Percentiles rank a stretch among this genome's conserved stretches.
These are phyloP conservation scores for Pangasius sanitwongsei DNA, from an alignment of 2,797 vertebrate species.

Conservation along the genomic window DNA sequence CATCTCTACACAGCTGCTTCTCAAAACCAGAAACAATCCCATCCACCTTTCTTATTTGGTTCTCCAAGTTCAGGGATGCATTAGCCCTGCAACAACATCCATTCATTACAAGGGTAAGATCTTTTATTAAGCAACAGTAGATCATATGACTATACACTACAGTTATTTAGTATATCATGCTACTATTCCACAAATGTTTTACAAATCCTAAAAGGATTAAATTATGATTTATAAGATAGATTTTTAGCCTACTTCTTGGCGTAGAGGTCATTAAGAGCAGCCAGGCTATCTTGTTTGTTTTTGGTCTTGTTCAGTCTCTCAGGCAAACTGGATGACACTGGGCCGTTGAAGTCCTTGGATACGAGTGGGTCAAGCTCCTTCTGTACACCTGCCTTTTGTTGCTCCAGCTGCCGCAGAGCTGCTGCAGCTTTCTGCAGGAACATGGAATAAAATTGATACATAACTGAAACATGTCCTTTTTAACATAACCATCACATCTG, in stretches of 20 bases:
- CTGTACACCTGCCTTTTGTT: slow-evolving; percentile 79
- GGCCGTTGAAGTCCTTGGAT: slow-evolving; percentile 69
- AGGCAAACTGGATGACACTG: slow-evolving; percentile 78
- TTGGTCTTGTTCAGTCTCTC: slow-evolving; percentile 79
- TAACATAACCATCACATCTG: neutral
- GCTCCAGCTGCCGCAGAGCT: slow-evolving; percentile 77
- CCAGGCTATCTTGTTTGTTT: slow-evolving; percentile 82
- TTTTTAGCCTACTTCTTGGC: slow-evolving; percentile 80
- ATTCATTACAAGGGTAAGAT: neutral
- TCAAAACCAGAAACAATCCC: slow-evolving; percentile 84
- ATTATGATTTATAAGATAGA: neutral
- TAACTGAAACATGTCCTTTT: neutral
- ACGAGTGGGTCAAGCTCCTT: slow-evolving; percentile 80
- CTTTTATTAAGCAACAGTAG: neutral
- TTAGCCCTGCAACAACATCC: slow-evolving; percentile 76
- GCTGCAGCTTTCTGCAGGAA: slow-evolving; percentile 69
- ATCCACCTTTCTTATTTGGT: slow-evolving; percentile 85
- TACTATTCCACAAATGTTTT: neutral
- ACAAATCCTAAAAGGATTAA: neutral
- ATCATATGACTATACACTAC: neutral
- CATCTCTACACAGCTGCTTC: slow-evolving; percentile 80
- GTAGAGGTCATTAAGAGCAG: slow-evolving; percentile 82
- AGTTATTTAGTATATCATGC: neutral
- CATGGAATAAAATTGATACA: neutral
- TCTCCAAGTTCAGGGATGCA: slow-evolving; percentile 86